Evolutionary conservation across 2,888 invertebrate genomes (phyloP).

Genomic region (Agrochola litura): DNA sequence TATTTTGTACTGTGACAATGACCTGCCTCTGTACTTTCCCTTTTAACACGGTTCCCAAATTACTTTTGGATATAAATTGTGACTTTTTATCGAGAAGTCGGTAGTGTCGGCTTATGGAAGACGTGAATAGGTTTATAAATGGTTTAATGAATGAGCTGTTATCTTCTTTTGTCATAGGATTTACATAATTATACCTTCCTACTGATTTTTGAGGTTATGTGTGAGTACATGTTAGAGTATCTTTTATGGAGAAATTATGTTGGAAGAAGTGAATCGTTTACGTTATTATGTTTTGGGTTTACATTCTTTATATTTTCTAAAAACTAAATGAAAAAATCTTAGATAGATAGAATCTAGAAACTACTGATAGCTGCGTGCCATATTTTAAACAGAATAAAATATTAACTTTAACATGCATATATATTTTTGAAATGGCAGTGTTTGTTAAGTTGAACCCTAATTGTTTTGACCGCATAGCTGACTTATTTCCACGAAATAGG

Average conservation of each 20-base stretch:
- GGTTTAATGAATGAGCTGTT: conserved; percentile 52
- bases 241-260: conserved; percentile 13
- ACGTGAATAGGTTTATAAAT: conserved; percentile 55
- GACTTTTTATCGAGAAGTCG: conserved; percentile 53
- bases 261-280: too few species aligned
- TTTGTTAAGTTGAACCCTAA: too few species aligned
- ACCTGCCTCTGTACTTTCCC: conserved; percentile 53
- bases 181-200: conserved; percentile 44
- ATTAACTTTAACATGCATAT: too few species aligned
- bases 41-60: conserved; percentile 71
- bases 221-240: conserved; percentile 19
- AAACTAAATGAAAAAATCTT: neutral
- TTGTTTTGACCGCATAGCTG: too few species aligned
- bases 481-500: too few species aligned
- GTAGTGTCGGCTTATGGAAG: conserved; percentile 40
- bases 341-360: too few species aligned
- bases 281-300: conserved; percentile 12
- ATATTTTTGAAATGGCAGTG: too few species aligned
- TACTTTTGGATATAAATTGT: conserved; percentile 57
- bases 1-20: conserved; percentile 3
- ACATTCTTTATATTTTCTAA: neutral
- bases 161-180: conserved; percentile 49
- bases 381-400: too few species aligned
- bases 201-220: conserved; percentile 38
- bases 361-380: too few species aligned